These are phyloP conservation scores for Brotula barbata DNA, from an alignment of 2,797 vertebrate species.

Conservation along the genomic window DNA sequence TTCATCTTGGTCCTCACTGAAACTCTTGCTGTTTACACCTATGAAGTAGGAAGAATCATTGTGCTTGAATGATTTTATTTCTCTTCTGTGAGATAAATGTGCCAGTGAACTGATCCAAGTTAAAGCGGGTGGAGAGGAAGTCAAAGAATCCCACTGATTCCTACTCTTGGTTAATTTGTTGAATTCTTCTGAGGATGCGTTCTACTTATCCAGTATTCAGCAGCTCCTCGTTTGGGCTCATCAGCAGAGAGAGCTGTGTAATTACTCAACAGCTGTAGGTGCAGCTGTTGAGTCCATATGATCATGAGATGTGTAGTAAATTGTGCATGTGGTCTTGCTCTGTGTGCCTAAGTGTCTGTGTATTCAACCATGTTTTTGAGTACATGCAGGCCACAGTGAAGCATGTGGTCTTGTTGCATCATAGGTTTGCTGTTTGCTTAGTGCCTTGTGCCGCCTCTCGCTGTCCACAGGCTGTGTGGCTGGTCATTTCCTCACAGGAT, in stretches of 20 bases:
- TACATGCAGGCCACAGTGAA: slow-evolving; percentile 18
- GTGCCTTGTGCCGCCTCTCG: slow-evolving; percentile 33
- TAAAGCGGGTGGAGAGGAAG: slow-evolving; percentile 29
- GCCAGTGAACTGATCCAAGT: slow-evolving; percentile 30
- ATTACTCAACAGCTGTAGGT: slow-evolving; percentile 56
- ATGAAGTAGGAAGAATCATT: slow-evolving; percentile 33
- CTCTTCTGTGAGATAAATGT: slow-evolving; percentile 21
- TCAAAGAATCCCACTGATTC: slow-evolving; percentile 44
- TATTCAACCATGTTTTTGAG: slow-evolving; percentile 25
- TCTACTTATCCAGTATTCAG: slow-evolving; percentile 44
- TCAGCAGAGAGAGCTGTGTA: slow-evolving; percentile 37
- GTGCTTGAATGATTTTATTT: slow-evolving; percentile 8
- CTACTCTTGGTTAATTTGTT: slow-evolving; percentile 53
- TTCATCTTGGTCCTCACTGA: slow-evolving; percentile 10
- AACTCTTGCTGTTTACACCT: slow-evolving; percentile 24
- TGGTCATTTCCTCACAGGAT: slow-evolving; percentile 55
- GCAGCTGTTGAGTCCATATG: slow-evolving; percentile 47
- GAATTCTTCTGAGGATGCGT: slow-evolving; percentile 41
- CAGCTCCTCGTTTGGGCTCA: slow-evolving; percentile 42
- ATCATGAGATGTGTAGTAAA: slow-evolving; percentile 11
- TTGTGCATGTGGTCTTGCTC: slow-evolving; percentile 28
- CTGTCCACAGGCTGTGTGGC: slow-evolving; percentile 42
- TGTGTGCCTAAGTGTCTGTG: slow-evolving; percentile 24
- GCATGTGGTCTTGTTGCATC: slow-evolving; percentile 41
- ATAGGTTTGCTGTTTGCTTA: slow-evolving; percentile 31